These are phyloP conservation scores for Cirrhinus molitorella DNA, from an alignment of 2,797 vertebrate genomes.

Conservation along the genomic window DNA sequence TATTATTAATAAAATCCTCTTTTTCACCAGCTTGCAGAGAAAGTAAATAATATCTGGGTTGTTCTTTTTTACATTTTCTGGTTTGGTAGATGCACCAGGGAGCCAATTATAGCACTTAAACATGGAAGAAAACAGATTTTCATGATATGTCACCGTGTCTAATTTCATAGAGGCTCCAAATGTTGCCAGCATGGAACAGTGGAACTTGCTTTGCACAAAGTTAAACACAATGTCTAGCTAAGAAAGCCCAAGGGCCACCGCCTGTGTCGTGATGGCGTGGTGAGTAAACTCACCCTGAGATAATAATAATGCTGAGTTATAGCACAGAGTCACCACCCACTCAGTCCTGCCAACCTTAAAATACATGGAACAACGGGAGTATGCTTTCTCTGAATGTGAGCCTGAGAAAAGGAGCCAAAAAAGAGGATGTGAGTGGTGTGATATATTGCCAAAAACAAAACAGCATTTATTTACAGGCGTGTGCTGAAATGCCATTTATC, in stretches of 20 bases:
- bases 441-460: not conserved
- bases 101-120: too few species aligned
- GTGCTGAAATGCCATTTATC: conserved; percentile 42
- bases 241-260: not conserved
- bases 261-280: not conserved
- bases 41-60: too few species aligned
- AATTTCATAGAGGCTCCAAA: not conserved
- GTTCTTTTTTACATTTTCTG: too few species aligned
- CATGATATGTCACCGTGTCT: too few species aligned
- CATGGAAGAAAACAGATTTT: too few species aligned
- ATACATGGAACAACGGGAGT: conserved; percentile 21
- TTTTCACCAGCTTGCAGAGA: too few species aligned
- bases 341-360: conserved; percentile 4
- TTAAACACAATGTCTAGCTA: not conserved
- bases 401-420: not conserved
- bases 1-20: too few species aligned
- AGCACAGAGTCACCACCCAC: not conserved
- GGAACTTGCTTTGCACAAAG: conserved; percentile 9
- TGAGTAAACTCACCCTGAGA: conserved; percentile 24
- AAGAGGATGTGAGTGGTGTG: not conserved
- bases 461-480: not conserved
- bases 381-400: not conserved
- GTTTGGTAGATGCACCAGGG: too few species aligned
- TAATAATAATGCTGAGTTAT: conserved; percentile 17
- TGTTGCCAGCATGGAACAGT: not conserved